A percentile compares a stretch with the other conserved stretches of the same genome.
Evolutionary conservation across 2,797 vertebrate species (phyloP).

Genomic region (Triplophysa yarkandensis): DNA sequence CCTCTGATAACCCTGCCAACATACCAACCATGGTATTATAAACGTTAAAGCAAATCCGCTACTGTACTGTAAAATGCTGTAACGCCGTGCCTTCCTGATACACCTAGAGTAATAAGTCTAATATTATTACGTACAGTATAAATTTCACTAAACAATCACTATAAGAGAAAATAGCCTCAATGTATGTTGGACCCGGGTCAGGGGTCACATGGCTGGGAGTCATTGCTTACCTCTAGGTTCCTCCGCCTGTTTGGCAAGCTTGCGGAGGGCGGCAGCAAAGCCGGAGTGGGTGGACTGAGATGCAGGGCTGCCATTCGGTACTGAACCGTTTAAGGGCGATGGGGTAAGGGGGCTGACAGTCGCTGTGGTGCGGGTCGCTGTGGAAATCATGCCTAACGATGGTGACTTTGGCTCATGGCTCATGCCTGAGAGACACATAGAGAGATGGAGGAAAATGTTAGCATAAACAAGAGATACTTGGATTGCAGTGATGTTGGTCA

Average conservation of each 20-base stretch:
- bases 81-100: too few species aligned
- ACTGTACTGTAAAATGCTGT: too few species aligned
- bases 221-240: slow-evolving; percentile 91
- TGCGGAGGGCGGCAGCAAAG: slow-evolving; percentile 97
- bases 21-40: too few species aligned
- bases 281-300: slow-evolving; percentile 92
- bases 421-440: slow-evolving; percentile 84
- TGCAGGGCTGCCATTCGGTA: slow-evolving; percentile 96
- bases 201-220: slow-evolving; percentile 25
- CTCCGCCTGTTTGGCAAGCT: slow-evolving; percentile 98
- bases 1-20: too few species aligned
- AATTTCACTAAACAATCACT: slow-evolving; percentile 61
- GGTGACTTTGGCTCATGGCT: slow-evolving; percentile 99
- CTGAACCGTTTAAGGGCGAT: slow-evolving; percentile 93
- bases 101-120: too few species aligned
- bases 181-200: slow-evolving; percentile 23
- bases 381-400: slow-evolving; percentile 99
- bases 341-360: slow-evolving; percentile 97
- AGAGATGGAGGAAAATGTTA: slow-evolving; percentile 38
- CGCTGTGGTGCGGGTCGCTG: slow-evolving; percentile 94
- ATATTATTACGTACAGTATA: too few species aligned
- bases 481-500: background rate
- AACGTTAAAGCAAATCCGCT: too few species aligned
- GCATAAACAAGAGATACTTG: slow-evolving; percentile 12
- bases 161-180: slow-evolving; percentile 27